A percentile compares a stretch with the other conserved stretches of the same genome.
These are phyloP conservation scores for Dromius quadrimaculatus DNA, from an alignment of 2,888 invertebrate genomes.

Conservation along the genomic window DNA sequence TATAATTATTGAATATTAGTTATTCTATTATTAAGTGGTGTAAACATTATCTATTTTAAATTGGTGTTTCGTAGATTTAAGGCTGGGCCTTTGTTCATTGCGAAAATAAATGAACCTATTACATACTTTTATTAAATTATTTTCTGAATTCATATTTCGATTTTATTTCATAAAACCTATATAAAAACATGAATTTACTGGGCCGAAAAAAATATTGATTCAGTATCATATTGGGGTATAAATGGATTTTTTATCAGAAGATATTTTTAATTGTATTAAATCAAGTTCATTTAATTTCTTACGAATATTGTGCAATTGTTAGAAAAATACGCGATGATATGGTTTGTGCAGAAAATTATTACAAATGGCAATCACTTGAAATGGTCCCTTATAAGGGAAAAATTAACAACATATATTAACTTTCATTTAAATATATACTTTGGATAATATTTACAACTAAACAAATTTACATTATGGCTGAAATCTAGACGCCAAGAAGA, in stretches of 20 bases:
- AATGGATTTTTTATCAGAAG: neutral
- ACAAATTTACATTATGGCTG: constrained; percentile 49
- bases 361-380: constrained; percentile 1
- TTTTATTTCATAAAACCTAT: neutral
- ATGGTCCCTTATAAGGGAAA: neutral
- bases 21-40: neutral
- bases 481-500: constrained; percentile 21
- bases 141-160: too few species aligned
- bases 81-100: constrained; percentile 4
- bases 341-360: constrained; percentile 12
- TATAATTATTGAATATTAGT: too few species aligned
- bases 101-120: too few species aligned
- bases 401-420: constrained; percentile 45
- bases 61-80: constrained; percentile 31
- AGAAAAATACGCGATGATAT: constrained; percentile 14
- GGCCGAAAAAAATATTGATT: neutral
- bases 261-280: neutral
- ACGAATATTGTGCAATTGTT: constrained; percentile 17
- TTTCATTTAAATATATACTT: constrained; percentile 40
- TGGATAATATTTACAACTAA: constrained; percentile 49
- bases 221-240: neutral
- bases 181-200: neutral
- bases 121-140: too few species aligned
- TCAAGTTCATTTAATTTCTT: neutral
- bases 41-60: constrained; percentile 35